phyloP scores from a whole-genome alignment of 2,797 vertebrate species.

The Sebastes vulpes region DNA sequence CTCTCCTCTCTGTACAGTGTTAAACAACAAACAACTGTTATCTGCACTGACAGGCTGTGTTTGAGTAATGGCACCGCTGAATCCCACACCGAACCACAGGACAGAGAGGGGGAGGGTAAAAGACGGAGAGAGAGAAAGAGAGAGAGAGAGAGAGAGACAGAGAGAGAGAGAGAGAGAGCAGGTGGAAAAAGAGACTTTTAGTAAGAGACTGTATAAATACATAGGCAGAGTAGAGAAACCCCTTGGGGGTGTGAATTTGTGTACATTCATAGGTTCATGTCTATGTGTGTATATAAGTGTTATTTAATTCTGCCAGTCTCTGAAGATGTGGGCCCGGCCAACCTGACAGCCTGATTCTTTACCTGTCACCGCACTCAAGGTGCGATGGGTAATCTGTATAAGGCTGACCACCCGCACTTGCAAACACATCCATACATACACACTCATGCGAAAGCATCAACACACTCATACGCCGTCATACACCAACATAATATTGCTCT shows the following conservation, averaged over 20 bases:
- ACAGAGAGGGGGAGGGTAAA: not conserved
- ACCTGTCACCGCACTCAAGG: constrained; percentile 75
- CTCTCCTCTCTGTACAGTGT: constrained; percentile 65
- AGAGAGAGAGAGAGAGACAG: not conserved
- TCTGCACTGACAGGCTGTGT: constrained; percentile 70
- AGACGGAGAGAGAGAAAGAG: not conserved
- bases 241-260: constrained; percentile 19
- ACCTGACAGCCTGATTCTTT: constrained; percentile 73
- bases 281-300: not conserved
- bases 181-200: not conserved
- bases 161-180: not conserved
- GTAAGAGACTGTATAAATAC: constrained; percentile 31
- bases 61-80: constrained; percentile 72
- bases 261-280: constrained; percentile 18
- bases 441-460: constrained; percentile 23
- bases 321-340: constrained; percentile 55
- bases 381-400: constrained; percentile 73
- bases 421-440: constrained; percentile 44
- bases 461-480: constrained; percentile 30
- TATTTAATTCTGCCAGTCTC: constrained; percentile 68
- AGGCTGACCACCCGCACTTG: constrained; percentile 59
- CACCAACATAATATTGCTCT: constrained; percentile 60
- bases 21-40: constrained; percentile 72
- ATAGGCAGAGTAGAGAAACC: constrained; percentile 3
- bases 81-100: constrained; percentile 61